Evolutionary conservation across 2,113 vertebrate species (phyloP), one percentile per base, ranked within the genome.

Genomic region (Gobio gobio): DNA sequence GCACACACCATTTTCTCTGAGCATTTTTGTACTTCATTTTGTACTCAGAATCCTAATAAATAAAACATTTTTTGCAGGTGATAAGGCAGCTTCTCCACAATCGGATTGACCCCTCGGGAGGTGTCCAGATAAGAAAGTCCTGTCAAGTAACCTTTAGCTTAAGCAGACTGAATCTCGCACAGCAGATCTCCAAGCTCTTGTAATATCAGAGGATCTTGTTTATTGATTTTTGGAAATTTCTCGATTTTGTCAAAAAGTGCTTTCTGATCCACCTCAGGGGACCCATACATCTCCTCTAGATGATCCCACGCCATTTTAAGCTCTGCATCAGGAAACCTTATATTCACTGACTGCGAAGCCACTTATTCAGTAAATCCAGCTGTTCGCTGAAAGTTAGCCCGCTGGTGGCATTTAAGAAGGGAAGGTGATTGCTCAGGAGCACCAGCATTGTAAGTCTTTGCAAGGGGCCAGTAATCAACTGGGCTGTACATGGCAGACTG

Each of bases 81-180:
- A 20, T 58, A 79, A 24, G 75, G 84, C 13, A 85, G 33, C 49
- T 79, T 72, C 29, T 85, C 75, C 7, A 70, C 76, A 10, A 85
- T 85, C 2, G 29, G 10, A 16, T 10, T 73, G 12, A 72, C 47
- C n/a, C 84, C 76, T 14, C 51, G 26, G 18, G 63, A 18, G n/a
- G 76, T 85, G 49, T 78, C 75, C 40, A 85, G 9, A 10, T 58
- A 79, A 45, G 49, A 63, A 63, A 63, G 61, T 0, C 61, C 61
- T 64, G 24, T 1, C 9, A 64, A 4, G 24, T 29, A 64, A 0
- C 61, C 61, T 64, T 64, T 12, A 12, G 61, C 10, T 64, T 64
- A 29, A 24, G 61, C 61, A 13, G 61, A 64, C 61, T 29, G 61
- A 26, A 64, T 64, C 24, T 64, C 24, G 4, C n/a, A 26, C 29